Base-by-base conservation (phyloP, 2,888 invertebrate species). In the Tholera decimalis region DNA sequence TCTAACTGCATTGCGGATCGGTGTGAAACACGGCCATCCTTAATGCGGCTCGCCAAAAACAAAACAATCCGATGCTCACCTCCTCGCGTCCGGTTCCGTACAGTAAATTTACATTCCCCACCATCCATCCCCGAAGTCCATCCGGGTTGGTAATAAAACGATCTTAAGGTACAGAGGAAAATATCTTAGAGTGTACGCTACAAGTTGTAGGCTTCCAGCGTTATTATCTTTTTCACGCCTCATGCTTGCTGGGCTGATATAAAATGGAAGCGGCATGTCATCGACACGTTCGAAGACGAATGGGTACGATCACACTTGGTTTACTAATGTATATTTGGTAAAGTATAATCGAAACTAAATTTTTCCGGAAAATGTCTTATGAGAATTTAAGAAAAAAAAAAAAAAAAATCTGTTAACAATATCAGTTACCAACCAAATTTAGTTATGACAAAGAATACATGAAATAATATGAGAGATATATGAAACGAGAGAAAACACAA, bases 31-130 rank as follows among this genome's bases (percentile, higher is more conserved):
- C 79, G 68, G 76, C 84, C 89, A 73, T 83, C 78, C 85, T 89
- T 92, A 93, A 93, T 90, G 90, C 92, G 89, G 89, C 83, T 88
- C 90, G 85, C 88, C 92, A 91, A 93, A 93, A 94, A 94, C 94
- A 94, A 95, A 94, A 93, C 94, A 94, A 93, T 94, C 92, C 92
- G 91, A 92, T 91, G 93, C 91, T 92, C 93, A 93, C 94, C 92
- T 93, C 92, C 91, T 88, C 85, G 90, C 93, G 94, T 94, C 94
- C 94, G 93, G 94, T 93, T 91, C 90, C 91, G 91, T 91, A 92
- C 91, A 92, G 89, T 94, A 95, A 94, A 95, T 95, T 94, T 94
- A 94, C 95, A 95, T 94, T 92, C 94, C 91, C 93, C 89, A 90
- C 93, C 93, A 94, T 95, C 93, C 92, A 94, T 95, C 93, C 92